phyloP scores from a whole-genome alignment of 2,888 invertebrate species.

The Boloria selene region DNA sequence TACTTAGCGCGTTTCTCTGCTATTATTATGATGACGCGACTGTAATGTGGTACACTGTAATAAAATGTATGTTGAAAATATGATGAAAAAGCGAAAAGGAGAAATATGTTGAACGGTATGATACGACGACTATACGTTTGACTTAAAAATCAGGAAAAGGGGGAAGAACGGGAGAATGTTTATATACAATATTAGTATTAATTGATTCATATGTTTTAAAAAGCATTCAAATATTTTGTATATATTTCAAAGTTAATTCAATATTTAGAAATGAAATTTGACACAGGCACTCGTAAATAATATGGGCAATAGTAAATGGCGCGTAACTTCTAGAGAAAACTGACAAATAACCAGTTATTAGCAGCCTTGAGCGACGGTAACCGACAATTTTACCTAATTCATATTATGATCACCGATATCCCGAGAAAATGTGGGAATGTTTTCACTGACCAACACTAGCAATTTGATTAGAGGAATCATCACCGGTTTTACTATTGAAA shows the following conservation, averaged over 20 bases:
- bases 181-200: too few relatives aligned
- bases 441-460: conserved; percentile 71
- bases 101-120: too few relatives aligned
- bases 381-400: conserved; percentile 79
- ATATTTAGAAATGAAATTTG: conserved; percentile 13
- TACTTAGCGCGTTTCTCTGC: conserved; percentile 31
- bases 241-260: conserved; percentile 3
- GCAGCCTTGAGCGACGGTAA: conserved; percentile 65
- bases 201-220: neutral
- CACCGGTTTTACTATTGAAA: conserved; percentile 71
- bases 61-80: conserved; percentile 11
- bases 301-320: conserved; percentile 49
- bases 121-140: too few relatives aligned
- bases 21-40: conserved; percentile 33
- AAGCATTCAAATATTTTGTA: neutral
- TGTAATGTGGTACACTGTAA: neutral
- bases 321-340: conserved; percentile 80
- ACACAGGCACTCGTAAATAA: conserved; percentile 9
- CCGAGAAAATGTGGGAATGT: conserved; percentile 80
- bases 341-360: conserved; percentile 76
- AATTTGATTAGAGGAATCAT: conserved; percentile 80
- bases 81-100: neutral
- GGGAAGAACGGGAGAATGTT: too few relatives aligned
- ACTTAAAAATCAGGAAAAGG: too few relatives aligned
- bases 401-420: conserved; percentile 70